These are phyloP conservation scores for Drosophila neotestacea DNA, from an alignment of 2,888 invertebrate genomes.

Conservation along the genomic window DNA sequence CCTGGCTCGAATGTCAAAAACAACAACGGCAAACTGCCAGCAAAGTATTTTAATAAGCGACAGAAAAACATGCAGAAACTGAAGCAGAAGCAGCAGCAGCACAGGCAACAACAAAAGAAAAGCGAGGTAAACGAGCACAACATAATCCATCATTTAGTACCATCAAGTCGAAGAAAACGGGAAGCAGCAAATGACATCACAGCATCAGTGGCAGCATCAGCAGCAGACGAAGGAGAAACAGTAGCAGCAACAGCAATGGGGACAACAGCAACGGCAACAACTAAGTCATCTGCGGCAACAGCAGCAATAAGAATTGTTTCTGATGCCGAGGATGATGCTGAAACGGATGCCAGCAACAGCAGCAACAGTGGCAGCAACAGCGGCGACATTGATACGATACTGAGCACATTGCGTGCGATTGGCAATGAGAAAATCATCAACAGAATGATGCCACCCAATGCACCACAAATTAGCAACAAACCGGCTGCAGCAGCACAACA, in stretches of 20 bases:
- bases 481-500: constrained; percentile 63
- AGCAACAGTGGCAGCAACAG: constrained; percentile 38
- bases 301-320: constrained; percentile 28
- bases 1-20: constrained; percentile 52
- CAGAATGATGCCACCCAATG: constrained; percentile 73
- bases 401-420: constrained; percentile 78
- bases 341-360: constrained; percentile 22
- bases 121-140: constrained; percentile 71
- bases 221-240: constrained; percentile 31
- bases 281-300: constrained; percentile 35
- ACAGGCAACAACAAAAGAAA: constrained; percentile 30
- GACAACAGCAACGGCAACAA: constrained; percentile 33
- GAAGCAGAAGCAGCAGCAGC: constrained; percentile 19
- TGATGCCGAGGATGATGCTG: constrained; percentile 36
- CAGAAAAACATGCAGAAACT: constrained; percentile 81
- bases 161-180: constrained; percentile 67
- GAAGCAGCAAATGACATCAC: constrained; percentile 68
- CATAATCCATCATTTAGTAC: constrained; percentile 81
- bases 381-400: constrained; percentile 50
- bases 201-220: constrained; percentile 51
- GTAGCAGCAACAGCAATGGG: constrained; percentile 35
- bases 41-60: constrained; percentile 82
- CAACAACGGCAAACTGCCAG: constrained; percentile 67
- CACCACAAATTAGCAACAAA: constrained; percentile 81
- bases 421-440: constrained; percentile 52